Percentiles rank a stretch among this genome's conserved stretches.
These are phyloP conservation scores for Paguma larvata DNA, from an alignment of 2,797 vertebrate genomes.

Conservation along the genomic window DNA sequence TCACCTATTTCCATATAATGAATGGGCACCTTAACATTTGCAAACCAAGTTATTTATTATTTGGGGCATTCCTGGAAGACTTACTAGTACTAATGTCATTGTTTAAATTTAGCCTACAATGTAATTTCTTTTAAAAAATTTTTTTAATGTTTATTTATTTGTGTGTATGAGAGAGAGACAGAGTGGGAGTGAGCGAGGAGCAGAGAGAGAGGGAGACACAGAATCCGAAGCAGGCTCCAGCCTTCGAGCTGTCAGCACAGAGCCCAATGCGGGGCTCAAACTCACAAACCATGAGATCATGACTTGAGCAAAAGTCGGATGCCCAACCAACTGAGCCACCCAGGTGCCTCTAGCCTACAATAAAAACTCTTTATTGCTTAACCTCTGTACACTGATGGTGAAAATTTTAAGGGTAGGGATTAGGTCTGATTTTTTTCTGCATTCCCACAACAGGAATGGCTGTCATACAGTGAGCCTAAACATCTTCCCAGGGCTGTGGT, in stretches of 20 bases:
- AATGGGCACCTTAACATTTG: background rate
- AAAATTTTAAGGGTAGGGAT: background rate
- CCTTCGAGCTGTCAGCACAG: too few relatives aligned
- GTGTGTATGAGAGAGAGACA: too few relatives aligned
- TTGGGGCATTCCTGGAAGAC: background rate
- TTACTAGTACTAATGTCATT: background rate
- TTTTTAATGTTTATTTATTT: too few relatives aligned
- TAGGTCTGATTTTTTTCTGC: background rate
- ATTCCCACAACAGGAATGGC: background rate
- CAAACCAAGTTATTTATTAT: slow-evolving; percentile 36
- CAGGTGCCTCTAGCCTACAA: background rate
- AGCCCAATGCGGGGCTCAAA: too few relatives aligned
- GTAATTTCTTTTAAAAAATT: too few relatives aligned
- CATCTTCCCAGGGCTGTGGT: background rate
- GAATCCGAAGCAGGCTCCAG: too few relatives aligned
- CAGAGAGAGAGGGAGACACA: too few relatives aligned
- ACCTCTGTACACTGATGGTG: background rate
- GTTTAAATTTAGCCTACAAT: background rate
- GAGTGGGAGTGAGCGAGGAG: too few relatives aligned
- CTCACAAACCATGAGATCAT: too few relatives aligned
- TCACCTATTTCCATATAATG: background rate
- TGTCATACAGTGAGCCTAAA: background rate
- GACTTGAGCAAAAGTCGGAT: too few relatives aligned
- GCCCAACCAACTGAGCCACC: too few relatives aligned
- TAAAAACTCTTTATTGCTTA: background rate